A percentile compares a stretch with the other conserved stretches of the same genome.
Conservation (phyloP, 2,888 invertebrate genomes). For the Lobophora halterata region DNA sequence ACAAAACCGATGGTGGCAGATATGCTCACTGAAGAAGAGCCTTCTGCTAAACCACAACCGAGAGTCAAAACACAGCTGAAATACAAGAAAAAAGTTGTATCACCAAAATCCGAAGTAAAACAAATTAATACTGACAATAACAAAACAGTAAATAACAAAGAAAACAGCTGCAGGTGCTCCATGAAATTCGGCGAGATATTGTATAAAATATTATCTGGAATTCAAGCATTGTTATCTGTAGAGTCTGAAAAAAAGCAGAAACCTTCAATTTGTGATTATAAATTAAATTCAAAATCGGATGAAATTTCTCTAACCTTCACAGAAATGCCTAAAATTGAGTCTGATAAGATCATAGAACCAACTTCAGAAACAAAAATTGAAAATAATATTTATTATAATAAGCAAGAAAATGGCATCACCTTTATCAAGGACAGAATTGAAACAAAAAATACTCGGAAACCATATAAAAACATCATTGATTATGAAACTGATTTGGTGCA, state of each 20-base stretch:
- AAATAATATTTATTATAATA: no score
- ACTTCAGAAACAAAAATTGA: no score
- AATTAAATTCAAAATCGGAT: no score
- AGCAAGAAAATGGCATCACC: no score
- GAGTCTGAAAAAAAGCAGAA: background rate
- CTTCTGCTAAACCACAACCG: background rate
- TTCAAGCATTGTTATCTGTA: conserved; percentile 44
- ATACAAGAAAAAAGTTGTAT: background rate
- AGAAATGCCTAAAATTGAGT: no score
- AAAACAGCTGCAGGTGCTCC: conserved; percentile 47
- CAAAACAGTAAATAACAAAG: background rate
- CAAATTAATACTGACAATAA: background rate
- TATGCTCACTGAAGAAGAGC: no score
- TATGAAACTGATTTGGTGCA: no score
- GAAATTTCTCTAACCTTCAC: no score
- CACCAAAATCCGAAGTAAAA: background rate
- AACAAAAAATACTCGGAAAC: no score
- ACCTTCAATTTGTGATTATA: background rate
- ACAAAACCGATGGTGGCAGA: conserved; percentile 36
- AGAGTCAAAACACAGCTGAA: background rate
- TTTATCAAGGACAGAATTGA: no score
- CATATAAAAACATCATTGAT: no score
- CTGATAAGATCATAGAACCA: no score
- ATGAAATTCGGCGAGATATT: conserved; percentile 36
- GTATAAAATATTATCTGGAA: conserved; percentile 42